phyloP scores from a whole-genome alignment of 2,888 invertebrate species.

The Ochlodes sylvanus region DNA sequence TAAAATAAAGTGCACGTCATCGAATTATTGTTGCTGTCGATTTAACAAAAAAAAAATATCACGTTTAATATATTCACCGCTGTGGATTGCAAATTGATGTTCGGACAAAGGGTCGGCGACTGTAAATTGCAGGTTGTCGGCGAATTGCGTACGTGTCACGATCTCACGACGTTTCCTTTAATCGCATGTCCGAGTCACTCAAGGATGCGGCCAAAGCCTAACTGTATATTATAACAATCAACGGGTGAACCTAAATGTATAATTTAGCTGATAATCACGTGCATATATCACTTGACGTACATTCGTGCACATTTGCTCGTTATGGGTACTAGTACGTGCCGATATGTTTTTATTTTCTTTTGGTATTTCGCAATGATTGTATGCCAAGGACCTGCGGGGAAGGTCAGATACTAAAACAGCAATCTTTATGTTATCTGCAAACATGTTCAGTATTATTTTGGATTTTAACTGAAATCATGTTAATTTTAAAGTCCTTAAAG shows the following conservation, averaged over 20 bases:
- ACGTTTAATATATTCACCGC: constrained; percentile 13
- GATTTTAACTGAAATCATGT: constrained; percentile 60
- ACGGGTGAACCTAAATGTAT: constrained; percentile 45
- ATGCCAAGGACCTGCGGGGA: constrained; percentile 77
- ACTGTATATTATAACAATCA: constrained; percentile 62
- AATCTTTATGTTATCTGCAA: constrained; percentile 80
- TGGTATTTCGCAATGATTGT: constrained; percentile 70
- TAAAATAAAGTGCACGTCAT: constrained; percentile 11
- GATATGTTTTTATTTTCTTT: constrained; percentile 64
- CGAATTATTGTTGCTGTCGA: constrained; percentile 5
- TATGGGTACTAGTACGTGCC: constrained; percentile 46
- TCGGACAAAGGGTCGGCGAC: constrained; percentile 64
- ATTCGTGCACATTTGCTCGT: constrained; percentile 20
- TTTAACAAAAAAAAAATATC: constrained; percentile 6
- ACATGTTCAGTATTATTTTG: constrained; percentile 62
- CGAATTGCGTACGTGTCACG: constrained; percentile 62
- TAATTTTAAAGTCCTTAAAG: constrained; percentile 49
- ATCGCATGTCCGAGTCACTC: constrained; percentile 55
- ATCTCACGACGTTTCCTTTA: constrained; percentile 63
- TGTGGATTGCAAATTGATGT: constrained; percentile 57
- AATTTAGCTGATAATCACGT: constrained; percentile 50
- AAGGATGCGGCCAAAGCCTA: constrained; percentile 59
- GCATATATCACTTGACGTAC: constrained; percentile 45
- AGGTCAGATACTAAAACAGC: constrained; percentile 78
- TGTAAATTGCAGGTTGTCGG: constrained; percentile 64